These are phyloP conservation scores for Drosophila pruinosa DNA, from an alignment of 1,140 invertebrate species.

Conservation along the genomic window DNA sequence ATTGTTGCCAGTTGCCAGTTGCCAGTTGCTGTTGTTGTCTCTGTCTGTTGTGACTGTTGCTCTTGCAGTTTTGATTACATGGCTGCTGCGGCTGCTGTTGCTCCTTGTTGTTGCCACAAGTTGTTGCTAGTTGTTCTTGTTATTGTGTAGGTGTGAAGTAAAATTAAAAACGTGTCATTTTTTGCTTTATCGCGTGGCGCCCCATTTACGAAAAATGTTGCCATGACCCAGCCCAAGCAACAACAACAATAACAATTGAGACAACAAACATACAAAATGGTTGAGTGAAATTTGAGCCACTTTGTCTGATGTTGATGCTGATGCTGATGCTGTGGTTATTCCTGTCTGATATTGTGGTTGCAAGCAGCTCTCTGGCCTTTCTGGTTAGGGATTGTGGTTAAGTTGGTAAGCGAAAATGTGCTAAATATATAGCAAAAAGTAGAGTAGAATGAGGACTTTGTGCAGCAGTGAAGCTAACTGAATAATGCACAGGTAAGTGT, in stretches of 20 bases:
- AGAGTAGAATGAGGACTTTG: too few relatives aligned
- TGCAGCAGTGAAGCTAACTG: slow-evolving; percentile 2
- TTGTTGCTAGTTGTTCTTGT: slow-evolving; percentile 36
- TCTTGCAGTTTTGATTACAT: slow-evolving; percentile 51
- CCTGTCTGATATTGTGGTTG: slow-evolving; percentile 35
- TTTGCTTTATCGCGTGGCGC: slow-evolving; percentile 75
- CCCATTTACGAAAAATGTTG: slow-evolving; percentile 47
- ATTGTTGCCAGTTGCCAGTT: slow-evolving; percentile 53
- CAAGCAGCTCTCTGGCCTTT: neutral
- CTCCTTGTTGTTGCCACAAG: slow-evolving; percentile 29
- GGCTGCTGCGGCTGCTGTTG: slow-evolving; percentile 15
- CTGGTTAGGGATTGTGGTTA: slow-evolving; percentile 8
- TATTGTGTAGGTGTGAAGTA: slow-evolving; percentile 78
- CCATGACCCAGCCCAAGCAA: slow-evolving; percentile 48
- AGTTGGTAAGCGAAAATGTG: neutral
- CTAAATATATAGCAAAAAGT: slow-evolving; percentile 1
- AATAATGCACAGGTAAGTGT: slow-evolving; percentile 15
- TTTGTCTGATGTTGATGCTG: slow-evolving; percentile 37
- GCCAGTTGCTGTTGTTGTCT: slow-evolving; percentile 32
- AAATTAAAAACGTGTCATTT: slow-evolving; percentile 82
- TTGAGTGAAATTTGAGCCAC: slow-evolving; percentile 63
- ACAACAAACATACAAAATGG: slow-evolving; percentile 8
- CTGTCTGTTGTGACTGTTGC: slow-evolving; percentile 47
- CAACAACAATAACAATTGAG: slow-evolving; percentile 12
- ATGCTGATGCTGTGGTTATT: neutral